Conservation (phyloP, 2,113 vertebrate genomes). For the Sander vitreus region DNA sequence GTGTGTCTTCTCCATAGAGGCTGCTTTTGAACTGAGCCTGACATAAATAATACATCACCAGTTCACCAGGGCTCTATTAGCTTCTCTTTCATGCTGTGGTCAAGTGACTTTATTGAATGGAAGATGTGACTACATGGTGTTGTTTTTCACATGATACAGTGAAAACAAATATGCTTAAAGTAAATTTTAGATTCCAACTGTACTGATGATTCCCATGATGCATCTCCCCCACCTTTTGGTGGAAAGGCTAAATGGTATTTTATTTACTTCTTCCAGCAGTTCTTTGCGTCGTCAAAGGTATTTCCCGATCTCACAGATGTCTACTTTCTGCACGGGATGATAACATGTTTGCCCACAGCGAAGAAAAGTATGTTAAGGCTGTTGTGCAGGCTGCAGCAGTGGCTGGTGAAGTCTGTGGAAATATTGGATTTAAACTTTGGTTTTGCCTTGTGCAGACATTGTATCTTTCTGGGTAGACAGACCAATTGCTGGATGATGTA, state of each 20-base stretch:
- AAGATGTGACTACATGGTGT: slow-evolving; percentile 33
- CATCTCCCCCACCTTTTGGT: no score
- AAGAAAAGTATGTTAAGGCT: no score
- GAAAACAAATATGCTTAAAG: slow-evolving; percentile 12
- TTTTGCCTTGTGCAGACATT: no score
- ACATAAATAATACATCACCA: slow-evolving; percentile 73
- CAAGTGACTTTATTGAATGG: slow-evolving; percentile 63
- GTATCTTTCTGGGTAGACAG: no score
- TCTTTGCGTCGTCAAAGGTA: not conserved
- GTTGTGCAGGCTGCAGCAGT: no score
- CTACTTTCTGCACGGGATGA: not conserved
- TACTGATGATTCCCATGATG: not conserved
- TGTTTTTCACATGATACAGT: slow-evolving; percentile 27
- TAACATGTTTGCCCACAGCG: not conserved
- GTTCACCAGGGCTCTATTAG: slow-evolving; percentile 52
- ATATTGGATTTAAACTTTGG: no score
- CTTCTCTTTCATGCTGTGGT: slow-evolving; percentile 51
- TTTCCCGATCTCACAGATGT: slow-evolving; percentile 4
- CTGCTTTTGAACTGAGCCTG: slow-evolving; percentile 63
- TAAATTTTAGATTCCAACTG: not conserved
- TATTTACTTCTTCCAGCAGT: not conserved
- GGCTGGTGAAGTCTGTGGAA: no score
- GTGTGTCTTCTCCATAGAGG: slow-evolving; percentile 64
- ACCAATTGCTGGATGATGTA: not conserved
- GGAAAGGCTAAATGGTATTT: not conserved